Evolutionary conservation across 2,797 vertebrate genomes (phyloP), one percentile per base, ranked within the genome.

Genomic region (Champsocephalus gunnari): DNA sequence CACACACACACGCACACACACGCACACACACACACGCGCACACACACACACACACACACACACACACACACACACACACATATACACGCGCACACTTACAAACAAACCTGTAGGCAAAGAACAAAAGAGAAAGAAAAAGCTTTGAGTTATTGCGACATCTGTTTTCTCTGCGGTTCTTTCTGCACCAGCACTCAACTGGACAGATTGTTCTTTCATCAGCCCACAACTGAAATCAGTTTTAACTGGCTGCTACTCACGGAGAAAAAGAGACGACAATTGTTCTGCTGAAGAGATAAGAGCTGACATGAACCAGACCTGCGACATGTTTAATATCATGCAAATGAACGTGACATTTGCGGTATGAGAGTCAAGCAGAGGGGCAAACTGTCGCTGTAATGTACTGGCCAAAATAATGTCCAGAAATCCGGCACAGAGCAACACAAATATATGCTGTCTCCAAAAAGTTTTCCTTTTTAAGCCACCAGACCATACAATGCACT

Each of bases 151-250:
- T 73, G 73, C 53, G 56, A 62, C 67, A 71, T 73, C 58, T 77
- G 54, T 71, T 76, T 75, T 54, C 58, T 71, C 55, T 56, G 56
- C 44, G 11, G 53, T 66, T 73, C 12, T 21, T 47, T 57, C 44
- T 69, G 73, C 66, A 71, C 54, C 68, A 69, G 63, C 2, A 38
- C 60, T 75, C 54, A 38, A 73, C 71, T 1, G 34, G 74, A 80
- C 72, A 62, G 75, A 78, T 82, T 79, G 73, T 24, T 71, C 73
- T 89, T 84, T 85, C 67, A 82, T 87, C 78, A 71, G 59, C 50
- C 71, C 67, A 73, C 59, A 61, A 56, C 21, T 72, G 38, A 71
- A 75, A 80, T 68, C 62, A 48, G 21, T 65, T 81, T 82, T 78
- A n/a, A 69, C 55, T 73, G 72, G 62, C 61, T 59, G 73, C 77